Conservation (phyloP, 92 coral and sea anemone species). For the Actinostola sp. region DNA sequence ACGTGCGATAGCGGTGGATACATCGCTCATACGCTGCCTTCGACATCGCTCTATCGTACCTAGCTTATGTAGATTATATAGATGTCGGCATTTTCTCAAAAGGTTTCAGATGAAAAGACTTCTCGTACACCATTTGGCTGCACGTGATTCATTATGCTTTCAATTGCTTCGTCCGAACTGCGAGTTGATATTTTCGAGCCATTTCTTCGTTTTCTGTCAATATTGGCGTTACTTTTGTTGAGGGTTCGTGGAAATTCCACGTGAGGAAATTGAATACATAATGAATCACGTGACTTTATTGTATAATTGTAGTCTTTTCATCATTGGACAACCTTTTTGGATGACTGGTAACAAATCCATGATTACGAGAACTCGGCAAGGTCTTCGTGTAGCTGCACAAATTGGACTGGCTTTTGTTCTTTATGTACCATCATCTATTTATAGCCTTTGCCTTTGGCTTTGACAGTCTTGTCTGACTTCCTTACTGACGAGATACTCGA, state of each 20-base stretch:
- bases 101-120: too few relatives aligned
- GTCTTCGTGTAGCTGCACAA: too few relatives aligned
- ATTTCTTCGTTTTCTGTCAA: conserved; percentile 8
- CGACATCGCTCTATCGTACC: conserved; percentile 77
- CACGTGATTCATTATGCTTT: conserved; percentile 16
- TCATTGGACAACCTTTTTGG: too few relatives aligned
- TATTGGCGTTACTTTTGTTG: too few relatives aligned
- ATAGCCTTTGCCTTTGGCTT: conserved; percentile 70
- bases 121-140: conserved; percentile 29
- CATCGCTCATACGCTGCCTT: conserved; percentile 82
- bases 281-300: too few relatives aligned
- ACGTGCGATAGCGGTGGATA: conserved; percentile 92
- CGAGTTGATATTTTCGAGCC: conserved; percentile 22
- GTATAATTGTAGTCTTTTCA: too few relatives aligned
- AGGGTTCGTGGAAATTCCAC: too few relatives aligned
- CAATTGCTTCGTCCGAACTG: conserved; percentile 30
- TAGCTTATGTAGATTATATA: conserved; percentile 47
- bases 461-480: conserved; percentile 84
- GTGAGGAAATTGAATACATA: too few relatives aligned
- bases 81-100: conserved; percentile 32
- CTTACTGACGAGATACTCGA: conserved; percentile 91
- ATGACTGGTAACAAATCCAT: conserved; percentile 5
- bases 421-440: conserved; percentile 6
- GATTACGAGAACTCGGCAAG: too few relatives aligned
- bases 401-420: too few relatives aligned